phyloP scores from a whole-genome alignment of 2,888 invertebrate species.

The Euproctis similis region DNA sequence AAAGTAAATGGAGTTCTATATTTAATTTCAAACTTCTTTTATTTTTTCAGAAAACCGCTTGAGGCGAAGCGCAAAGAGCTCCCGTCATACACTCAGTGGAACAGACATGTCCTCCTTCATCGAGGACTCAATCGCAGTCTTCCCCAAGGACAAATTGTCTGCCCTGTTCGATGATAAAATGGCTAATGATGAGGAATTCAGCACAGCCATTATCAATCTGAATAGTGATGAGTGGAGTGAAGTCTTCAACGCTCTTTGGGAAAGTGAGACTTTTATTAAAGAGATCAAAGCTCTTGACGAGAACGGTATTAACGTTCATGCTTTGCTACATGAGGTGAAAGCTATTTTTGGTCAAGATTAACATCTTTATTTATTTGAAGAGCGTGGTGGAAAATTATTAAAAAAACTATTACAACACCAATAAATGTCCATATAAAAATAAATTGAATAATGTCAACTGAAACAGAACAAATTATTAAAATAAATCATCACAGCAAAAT shows the following conservation, averaged over 20 bases:
- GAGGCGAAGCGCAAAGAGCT: conserved; percentile 8
- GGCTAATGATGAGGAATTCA: conserved; percentile 45
- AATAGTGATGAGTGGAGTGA: conserved; percentile 44
- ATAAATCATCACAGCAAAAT: no score
- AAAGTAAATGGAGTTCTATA: no score
- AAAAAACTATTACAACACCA: no score
- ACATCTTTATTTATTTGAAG: no score
- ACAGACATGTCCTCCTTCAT: conserved; percentile 37
- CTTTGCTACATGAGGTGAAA: conserved; percentile 32
- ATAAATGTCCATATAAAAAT: no score
- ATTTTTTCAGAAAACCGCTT: conserved; percentile 15
- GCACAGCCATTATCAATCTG: conserved; percentile 43
- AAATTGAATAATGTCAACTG: no score
- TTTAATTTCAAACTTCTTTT: no score
- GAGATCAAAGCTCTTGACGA: conserved; percentile 37
- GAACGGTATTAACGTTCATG: conserved; percentile 40
- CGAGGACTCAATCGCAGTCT: conserved; percentile 31
- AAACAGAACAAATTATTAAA: no score
- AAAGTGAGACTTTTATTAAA: conserved; percentile 38
- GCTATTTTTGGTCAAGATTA: conserved; percentile 45
- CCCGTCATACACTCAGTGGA: conserved; percentile 33
- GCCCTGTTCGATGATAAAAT: conserved; percentile 51
- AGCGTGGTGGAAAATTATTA: no score
- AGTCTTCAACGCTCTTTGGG: conserved; percentile 38
- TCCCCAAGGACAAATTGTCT: conserved; percentile 44